A percentile compares a stretch with the other conserved stretches of the same genome.
Evolutionary conservation across 2,888 invertebrate genomes (phyloP).

Genomic region (Ophion costatus): DNA sequence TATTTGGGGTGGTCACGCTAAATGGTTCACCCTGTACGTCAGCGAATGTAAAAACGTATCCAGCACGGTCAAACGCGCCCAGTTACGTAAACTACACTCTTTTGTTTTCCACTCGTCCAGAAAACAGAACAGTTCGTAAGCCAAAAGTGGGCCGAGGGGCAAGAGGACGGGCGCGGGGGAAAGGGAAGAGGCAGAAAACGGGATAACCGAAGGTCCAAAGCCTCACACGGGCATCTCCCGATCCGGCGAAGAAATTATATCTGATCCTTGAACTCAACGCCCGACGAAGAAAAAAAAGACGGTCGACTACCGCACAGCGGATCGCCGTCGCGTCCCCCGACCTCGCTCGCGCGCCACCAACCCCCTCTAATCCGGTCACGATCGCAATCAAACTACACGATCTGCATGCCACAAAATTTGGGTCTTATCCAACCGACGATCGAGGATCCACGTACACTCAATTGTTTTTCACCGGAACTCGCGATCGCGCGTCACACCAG

Average conservation of each 20-base stretch:
- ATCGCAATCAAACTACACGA: conserved; percentile 78
- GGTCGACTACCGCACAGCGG: conserved; percentile 43
- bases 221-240: conserved; percentile 30
- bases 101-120: too few species aligned
- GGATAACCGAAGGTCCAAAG: conserved; percentile 47
- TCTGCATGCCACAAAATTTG: conserved; percentile 73
- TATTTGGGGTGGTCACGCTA: too few species aligned
- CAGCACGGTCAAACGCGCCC: neutral
- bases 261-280: conserved; percentile 77
- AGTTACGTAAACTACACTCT: neutral
- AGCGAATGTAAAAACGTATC: neutral
- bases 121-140: too few species aligned
- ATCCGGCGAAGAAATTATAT: conserved; percentile 73
- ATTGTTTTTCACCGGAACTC: conserved; percentile 68
- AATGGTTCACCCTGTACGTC: too few species aligned
- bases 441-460: conserved; percentile 69
- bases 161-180: too few species aligned
- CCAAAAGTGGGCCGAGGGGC: too few species aligned
- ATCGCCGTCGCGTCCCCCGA: conserved; percentile 57
- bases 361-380: conserved; percentile 75
- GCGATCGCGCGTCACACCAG: conserved; percentile 41
- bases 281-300: conserved; percentile 46
- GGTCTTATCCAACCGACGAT: conserved; percentile 72
- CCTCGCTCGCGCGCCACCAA: conserved; percentile 45
- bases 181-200: conserved; percentile 15